Evolutionary conservation across 2,113 vertebrate species (phyloP).

Genomic region (Rallus limicola): DNA sequence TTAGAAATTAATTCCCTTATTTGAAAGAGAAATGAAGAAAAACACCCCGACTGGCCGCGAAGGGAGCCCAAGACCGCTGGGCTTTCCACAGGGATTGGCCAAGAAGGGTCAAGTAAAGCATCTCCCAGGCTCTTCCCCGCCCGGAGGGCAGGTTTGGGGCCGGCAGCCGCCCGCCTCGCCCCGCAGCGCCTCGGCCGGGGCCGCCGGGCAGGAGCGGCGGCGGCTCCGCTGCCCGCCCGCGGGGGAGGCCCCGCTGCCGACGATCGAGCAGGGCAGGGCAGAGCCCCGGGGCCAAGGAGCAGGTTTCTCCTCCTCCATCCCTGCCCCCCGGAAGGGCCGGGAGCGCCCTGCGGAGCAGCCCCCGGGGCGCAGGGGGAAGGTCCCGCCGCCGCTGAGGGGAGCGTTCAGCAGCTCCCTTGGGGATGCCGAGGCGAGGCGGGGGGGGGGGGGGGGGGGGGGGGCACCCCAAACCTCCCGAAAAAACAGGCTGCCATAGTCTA

Average conservation of each 20-base stretch:
- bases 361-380: not conserved
- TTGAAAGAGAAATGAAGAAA: constrained; percentile 14
- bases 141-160: not conserved
- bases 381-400: not conserved
- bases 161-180: not conserved
- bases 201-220: not conserved
- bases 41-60: not conserved
- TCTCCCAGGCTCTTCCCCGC: not conserved
- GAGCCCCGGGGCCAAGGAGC: not conserved
- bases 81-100: not conserved
- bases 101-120: not conserved
- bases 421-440: not conserved
- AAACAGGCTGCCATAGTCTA: rapidly evolving
- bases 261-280: not conserved
- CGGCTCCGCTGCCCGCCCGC: not conserved
- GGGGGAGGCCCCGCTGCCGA: not conserved
- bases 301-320: not conserved
- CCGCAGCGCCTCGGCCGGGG: not conserved
- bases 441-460: too few species aligned
- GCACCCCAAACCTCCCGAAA: not conserved
- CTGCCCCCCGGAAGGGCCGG: not conserved
- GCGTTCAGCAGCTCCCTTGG: not conserved
- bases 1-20: constrained; percentile 44
- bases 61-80: not conserved
- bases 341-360: not conserved